Evolutionary conservation across 1,140 invertebrate species (phyloP), one percentile per base, ranked within the genome.

Genomic region (Drosophila truncata): DNA sequence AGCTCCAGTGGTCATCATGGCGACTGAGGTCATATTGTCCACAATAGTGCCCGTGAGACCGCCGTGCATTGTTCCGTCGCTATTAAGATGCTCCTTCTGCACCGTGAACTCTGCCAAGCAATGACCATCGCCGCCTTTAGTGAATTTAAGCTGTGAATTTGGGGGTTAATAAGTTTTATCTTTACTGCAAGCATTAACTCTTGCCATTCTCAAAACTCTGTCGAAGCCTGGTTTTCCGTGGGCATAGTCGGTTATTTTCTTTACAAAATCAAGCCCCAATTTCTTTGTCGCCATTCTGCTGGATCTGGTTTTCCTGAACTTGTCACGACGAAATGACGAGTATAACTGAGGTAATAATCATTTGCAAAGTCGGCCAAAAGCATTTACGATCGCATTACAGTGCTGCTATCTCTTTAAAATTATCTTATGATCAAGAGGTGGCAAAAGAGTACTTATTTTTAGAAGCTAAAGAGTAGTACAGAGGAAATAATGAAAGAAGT

Each of bases 41-140:
- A 98, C 95, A n/a, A 98, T 91, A 4, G 96, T 96, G 10, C 96
- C 95, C 4, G 96, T 97, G 69, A 97, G 95, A 5, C 97, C 98
- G 29, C 97, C 97, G 93, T 99, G 97, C 8, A 98, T 91, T 0
- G 95, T 95, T 1, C 97, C 97, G 44, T 93, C 93, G n/a, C 93
- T 80, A 93, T 99, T 99, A 1, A 96, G 92, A 92, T 98, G 96
- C 73, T 98, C 96, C 37, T 96, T 93, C 0, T 93, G 93, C 2
- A 99, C 95, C 83, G 94, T 95, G 81, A 99, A 95, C 93, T 98
- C 96, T 2, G 70, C 83, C 16, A 85, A 39, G 6, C 61, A 71
- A 25, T 58, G 50, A 9, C 86, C 91, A 46, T 88, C 59, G 2
- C 88, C 90, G 3, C 84, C 88, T 9, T 35, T 61, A 0, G 74